Base-by-base conservation (phyloP, 2,113 vertebrate genomes). In the Progne subis region DNA sequence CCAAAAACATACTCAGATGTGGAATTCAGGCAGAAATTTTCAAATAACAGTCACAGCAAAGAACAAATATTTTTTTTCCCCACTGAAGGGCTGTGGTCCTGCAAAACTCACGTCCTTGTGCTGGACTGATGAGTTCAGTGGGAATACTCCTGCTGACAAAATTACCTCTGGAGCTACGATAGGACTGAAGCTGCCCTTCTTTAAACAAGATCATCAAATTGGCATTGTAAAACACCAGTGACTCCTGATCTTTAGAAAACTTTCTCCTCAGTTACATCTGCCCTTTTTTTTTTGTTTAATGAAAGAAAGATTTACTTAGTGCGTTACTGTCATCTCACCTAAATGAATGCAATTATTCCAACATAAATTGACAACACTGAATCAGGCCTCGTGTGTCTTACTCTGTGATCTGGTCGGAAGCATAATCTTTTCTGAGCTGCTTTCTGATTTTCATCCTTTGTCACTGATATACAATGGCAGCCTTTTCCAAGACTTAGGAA, bases 331-430 rank as follows among this genome's bases (percentile, higher is more conserved):
- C 78, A 64, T 18, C 19, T 41, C 56, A 70, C 59, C 41, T 37
- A 90, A 92, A 89, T 80, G 6, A 77, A 82, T 29, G 39, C 43
- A 86, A 16, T 71, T 82, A 83, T 78, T 91, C 41, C 31, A 90
- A 75, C 61, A 77, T 49, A 74, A 82, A 93, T 41, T 57, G 53
- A 79, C n/a, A 81, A 60, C 57, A 91, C 41, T 43, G 59, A 90
- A 74, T 86, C 53, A 88, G 82, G 82, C 37, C 60, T 89, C 61
- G 3, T 3, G 3, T 63, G 44, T 86, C 85, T 90, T 86, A 49
- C 60, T 94, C 69, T 86, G 34, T 80, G 90, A 92, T 84, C 79
- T 77, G 47, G 43, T 47, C 82, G 84, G 85, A 95, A 95, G 72
- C 52, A 76, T 78, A 25, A 85, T 71, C 19, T 84, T 93, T 88